These are phyloP conservation scores for Rhagophthalmus giganteus DNA, from an alignment of 2,888 invertebrate species.

Conservation along the genomic window DNA sequence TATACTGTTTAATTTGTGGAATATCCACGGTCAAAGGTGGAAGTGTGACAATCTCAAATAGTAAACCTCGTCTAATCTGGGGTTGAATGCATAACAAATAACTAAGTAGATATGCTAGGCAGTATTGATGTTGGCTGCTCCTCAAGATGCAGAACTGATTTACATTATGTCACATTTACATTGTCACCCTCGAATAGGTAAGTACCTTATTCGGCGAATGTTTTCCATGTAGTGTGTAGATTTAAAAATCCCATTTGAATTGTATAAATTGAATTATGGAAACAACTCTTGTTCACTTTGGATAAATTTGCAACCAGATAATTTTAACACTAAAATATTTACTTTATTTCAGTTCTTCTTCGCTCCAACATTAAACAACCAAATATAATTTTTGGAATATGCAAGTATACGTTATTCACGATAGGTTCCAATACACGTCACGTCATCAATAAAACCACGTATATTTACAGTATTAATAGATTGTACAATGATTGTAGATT, in stretches of 20 bases:
- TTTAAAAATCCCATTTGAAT: conserved; percentile 11
- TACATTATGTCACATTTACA: conserved; percentile 44
- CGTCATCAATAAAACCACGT: no score
- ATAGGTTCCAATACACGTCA: no score
- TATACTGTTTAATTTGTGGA: conserved; percentile 49
- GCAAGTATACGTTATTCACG: no score
- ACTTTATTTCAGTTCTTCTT: no score
- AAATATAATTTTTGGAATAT: no score
- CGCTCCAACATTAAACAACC: no score
- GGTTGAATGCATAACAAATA: conserved; percentile 56
- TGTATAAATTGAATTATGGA: background rate
- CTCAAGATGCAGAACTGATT: conserved; percentile 43
- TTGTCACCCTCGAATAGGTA: conserved; percentile 33
- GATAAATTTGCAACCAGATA: no score
- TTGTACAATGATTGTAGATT: no score
- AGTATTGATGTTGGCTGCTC: conserved; percentile 48
- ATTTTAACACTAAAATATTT: no score
- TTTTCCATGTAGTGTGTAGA: conserved; percentile 14
- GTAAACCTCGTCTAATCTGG: conserved; percentile 47
- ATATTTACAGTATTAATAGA: no score
- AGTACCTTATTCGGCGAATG: conserved; percentile 15
- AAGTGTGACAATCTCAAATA: conserved; percentile 44
- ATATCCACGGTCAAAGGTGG: conserved; percentile 44
- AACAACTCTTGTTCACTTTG: no score
- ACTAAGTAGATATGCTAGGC: conserved; percentile 49